These are phyloP conservation scores for Huso huso DNA, from an alignment of 2,797 vertebrate species.

Conservation along the genomic window DNA sequence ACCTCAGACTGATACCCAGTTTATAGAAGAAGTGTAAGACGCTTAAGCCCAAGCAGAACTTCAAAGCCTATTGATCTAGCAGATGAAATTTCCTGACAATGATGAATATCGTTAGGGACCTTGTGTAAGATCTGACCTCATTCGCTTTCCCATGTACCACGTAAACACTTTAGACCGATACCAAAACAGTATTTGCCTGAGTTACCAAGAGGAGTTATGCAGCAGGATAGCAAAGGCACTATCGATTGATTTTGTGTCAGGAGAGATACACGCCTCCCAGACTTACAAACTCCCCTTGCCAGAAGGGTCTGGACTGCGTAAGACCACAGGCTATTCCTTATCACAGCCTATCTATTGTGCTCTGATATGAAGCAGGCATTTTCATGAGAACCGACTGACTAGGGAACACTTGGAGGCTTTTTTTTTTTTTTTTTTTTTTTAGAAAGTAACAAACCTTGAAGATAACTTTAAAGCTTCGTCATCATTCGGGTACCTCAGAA, in stretches of 20 bases:
- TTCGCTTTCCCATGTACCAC: neutral
- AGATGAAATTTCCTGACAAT: neutral
- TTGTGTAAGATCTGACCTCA: neutral
- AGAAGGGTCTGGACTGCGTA: neutral
- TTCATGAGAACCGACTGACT: too few relatives aligned
- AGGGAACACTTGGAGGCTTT: too few relatives aligned
- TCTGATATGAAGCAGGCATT: neutral
- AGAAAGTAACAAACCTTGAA: too few relatives aligned
- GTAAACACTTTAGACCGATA: neutral
- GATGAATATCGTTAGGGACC: neutral
- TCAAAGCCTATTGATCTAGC: neutral
- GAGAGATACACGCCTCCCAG: neutral
- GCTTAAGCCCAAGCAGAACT: neutral
- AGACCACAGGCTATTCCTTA: neutral
- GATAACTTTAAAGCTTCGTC: too few relatives aligned
- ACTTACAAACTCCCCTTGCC: neutral
- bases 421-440: too few relatives aligned
- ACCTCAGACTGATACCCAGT: too few relatives aligned
- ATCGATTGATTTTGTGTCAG: conserved; percentile 1
- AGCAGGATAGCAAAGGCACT: neutral
- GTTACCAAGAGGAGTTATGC: neutral
- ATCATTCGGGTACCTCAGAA: too few relatives aligned
- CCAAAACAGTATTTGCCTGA: neutral
- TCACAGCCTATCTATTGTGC: neutral
- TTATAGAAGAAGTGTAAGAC: too few relatives aligned